A percentile compares a stretch with the other conserved stretches of the same genome.
Conservation (phyloP, 2,888 invertebrate species). For the Cheilosia vernalis region DNA sequence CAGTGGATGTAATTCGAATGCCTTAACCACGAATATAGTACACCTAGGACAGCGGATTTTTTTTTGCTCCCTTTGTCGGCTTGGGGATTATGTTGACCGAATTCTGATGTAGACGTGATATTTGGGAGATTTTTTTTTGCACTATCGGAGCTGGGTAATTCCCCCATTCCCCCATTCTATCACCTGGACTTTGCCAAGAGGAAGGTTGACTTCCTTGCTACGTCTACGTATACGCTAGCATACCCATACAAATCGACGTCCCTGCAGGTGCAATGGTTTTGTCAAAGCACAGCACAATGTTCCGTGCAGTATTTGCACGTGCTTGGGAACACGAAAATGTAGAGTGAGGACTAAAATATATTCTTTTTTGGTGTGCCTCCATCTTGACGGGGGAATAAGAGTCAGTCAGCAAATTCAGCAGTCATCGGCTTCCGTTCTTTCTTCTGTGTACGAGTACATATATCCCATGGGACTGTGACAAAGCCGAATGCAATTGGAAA, state of each 20-base stretch:
- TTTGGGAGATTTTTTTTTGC: slow-evolving; percentile 12
- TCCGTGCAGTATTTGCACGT: slow-evolving; percentile 52
- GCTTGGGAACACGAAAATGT: slow-evolving; percentile 43
- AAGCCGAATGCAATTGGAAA: slow-evolving; percentile 68
- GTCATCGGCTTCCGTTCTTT: slow-evolving; percentile 40
- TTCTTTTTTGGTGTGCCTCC: background rate
- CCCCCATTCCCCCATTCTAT: background rate
- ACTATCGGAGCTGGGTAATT: slow-evolving; percentile 1
- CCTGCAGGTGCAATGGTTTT: slow-evolving; percentile 14
- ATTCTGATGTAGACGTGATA: slow-evolving; percentile 71
- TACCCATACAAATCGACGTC: background rate
- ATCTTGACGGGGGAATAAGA: slow-evolving; percentile 4
- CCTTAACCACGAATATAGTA: slow-evolving; percentile 37
- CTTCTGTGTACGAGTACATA: slow-evolving; percentile 1
- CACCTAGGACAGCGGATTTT: slow-evolving; percentile 42
- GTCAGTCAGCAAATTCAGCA: slow-evolving; percentile 35
- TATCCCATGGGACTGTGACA: slow-evolving; percentile 56
- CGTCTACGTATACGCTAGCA: slow-evolving; percentile 2
- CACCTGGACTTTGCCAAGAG: slow-evolving; percentile 4
- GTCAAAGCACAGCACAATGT: slow-evolving; percentile 39
- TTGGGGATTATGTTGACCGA: slow-evolving; percentile 70
- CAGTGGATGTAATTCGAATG: slow-evolving; percentile 67
- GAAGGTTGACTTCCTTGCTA: slow-evolving; percentile 31
- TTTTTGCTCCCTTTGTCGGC: background rate
- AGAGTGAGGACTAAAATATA: slow-evolving; percentile 4